Evolutionary conservation across 2,888 invertebrate species (phyloP), one percentile per base, ranked within the genome.

Genomic region (Chalcis sispes): DNA sequence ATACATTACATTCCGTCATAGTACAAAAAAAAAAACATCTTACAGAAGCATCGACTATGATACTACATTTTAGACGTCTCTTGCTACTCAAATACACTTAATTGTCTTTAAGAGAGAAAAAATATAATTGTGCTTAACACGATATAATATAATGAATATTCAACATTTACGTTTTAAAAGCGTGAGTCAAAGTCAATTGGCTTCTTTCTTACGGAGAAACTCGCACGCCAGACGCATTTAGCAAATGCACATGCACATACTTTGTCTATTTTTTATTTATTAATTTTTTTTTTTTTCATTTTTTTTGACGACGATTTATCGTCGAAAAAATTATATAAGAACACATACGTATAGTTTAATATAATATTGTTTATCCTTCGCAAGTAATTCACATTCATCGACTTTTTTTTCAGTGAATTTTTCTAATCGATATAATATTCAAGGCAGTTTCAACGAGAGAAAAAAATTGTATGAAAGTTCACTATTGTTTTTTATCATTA

Each of bases 391-490:
- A 32, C 61, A 54, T 61, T 61, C 73, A 15, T 65, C 58, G 72
- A 64, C 23, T 65, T 58, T 27, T 48, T 56, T 56, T 62, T 29
- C 3, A 50, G 50, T 50, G 15, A 50, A 54, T 62, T 67, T 64
- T 66, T 46, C 32, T 54, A 23, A 52, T 29, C 20, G 27, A 18
- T 42, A 8, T 20, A 27, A 27, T 50, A 36, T 56, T 67, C 48
- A 71, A 66, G 71, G 75, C 75, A 71, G 66, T 67, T 66, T 72
- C 27, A 52, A 40, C 20, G 40, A 40, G 67, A 23, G 1, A 56
- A 56, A 67, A 29, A 20, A 67, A 50, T 64, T 23, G 18, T 10
- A 29, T 10, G 48, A 29, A 46, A 3, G 42, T 29, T n/a, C n/a
- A n/a, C n/a, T n/a, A n/a, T n/a, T n/a, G n/a, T n/a, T n/a, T n/a